Base-by-base conservation (phyloP, 1,140 invertebrate genomes). In the Dysdera silvatica region DNA sequence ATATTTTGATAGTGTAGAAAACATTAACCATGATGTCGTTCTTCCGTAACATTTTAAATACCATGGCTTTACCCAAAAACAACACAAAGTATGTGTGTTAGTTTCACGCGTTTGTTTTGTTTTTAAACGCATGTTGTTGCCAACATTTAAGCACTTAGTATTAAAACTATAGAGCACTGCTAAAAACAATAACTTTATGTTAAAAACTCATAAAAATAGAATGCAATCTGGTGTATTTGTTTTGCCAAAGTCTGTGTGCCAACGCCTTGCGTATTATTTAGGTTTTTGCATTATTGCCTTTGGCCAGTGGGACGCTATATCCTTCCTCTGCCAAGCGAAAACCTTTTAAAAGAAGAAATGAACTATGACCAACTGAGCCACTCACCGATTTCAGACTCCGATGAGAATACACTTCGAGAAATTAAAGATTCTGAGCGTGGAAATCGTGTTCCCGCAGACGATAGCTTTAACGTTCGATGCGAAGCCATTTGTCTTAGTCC, bases 241-340 rank as follows among this genome's bases (percentile, higher is more conserved):
- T 24, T 43, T 47, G 53, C 29, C 33, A 33, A 47, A 43, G 26
- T 54, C 49, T 56, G 43, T 56, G 61, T 63, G 61, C 53, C 53
- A 55, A 53, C 61, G 52, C 55, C 61, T 40, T 49, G 52, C 61
- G 55, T 18, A 55, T 18, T 56, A 35, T 63, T 48, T 56, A 63
- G 61, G 61, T 63, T 63, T 45, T 53, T 63, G 52, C 61, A 63
- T 56, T 63, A 63, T 33, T 63, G 61, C 61, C 53, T 63, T 8
- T 63, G 61, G 61, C 61, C 61, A 40, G 33, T 48, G 18, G 61
- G 61, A 48, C 52, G 61, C 12, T 63, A 63, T 26, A 35, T 63
- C 33, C 31, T 56, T 32, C 41, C 53, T 8, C 12, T 37, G 31
- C 24, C 37, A 31, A 14, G 20, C 5, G 29, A 45, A 6, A 12